Evolutionary conservation across 2,888 invertebrate genomes (phyloP), one percentile per base, ranked within the genome.

Genomic region (Drosophila formosana): DNA sequence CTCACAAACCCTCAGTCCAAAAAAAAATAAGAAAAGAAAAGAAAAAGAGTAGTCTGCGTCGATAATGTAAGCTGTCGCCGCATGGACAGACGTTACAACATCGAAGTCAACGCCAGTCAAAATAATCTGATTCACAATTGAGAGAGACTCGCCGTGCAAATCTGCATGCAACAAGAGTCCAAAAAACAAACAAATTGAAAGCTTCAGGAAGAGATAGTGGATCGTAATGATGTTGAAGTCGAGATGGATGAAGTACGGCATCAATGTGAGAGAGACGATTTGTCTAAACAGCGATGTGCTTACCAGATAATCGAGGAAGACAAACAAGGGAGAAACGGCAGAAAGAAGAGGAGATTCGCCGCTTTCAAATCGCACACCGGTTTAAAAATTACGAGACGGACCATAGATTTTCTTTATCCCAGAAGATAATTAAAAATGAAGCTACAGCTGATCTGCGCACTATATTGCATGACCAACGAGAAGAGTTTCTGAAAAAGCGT

Each of bases 331-430:
- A 73, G 58, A 57, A 67, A 3, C 45, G 47, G 0, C 13, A 58
- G 6, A 45, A 32, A 0, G 30, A 53, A 1, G 34, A 23, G 0
- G 68, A 77, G 28, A 62, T 84, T 26, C 67, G 56, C 7, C 78
- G 78, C 4, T 84, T 72, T 39, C 25, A 80, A 3, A 4, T 83
- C n/a, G 84, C 84, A 0, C 37, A 39, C 3, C 68, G 89, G 1
- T 43, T 75, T 0, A 88, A 78, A 46, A 80, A 68, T 25, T 26
- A 43, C 3, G 68, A 86, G 46, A 53, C 74, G 0, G 74, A 80
- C 28, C 45, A 63, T n/a, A 8, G 23, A 4, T 83, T 72, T 26
- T 30, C 52, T 0, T n/a, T 9, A 0, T 13, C 25, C 0, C 43
- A 61, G 41, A 49, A 57, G 11, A 49, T 55, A 0, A 25, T 30